A percentile compares a stretch with the other conserved stretches of the same genome.
phyloP scores from a whole-genome alignment of 2,113 vertebrate genomes.

The Suncus etruscus region DNA sequence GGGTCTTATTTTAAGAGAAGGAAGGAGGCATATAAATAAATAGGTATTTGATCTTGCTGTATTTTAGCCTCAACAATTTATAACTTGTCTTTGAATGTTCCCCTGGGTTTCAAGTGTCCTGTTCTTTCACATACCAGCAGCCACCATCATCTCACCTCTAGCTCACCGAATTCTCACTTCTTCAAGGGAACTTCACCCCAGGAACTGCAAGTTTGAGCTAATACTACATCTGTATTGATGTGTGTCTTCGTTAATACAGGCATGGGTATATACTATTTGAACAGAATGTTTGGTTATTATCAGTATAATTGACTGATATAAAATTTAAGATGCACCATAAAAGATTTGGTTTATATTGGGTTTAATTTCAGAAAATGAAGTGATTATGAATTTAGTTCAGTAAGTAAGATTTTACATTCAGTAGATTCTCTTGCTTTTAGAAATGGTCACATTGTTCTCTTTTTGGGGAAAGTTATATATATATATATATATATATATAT shows the following conservation, averaged over 20 bases:
- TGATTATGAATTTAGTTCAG: background rate
- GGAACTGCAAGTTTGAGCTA: background rate
- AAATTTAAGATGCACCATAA: background rate
- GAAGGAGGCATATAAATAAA: background rate
- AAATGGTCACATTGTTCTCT: background rate
- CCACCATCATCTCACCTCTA: background rate
- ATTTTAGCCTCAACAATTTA: background rate
- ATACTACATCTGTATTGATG: fast-evolving
- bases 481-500: no score
- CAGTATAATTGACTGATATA: background rate
- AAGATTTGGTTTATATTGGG: background rate
- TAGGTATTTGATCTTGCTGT: background rate
- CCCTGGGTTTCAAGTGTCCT: background rate
- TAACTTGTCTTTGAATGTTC: background rate
- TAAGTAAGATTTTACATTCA: background rate
- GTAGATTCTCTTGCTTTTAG: background rate
- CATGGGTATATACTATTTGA: background rate
- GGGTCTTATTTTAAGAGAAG: background rate
- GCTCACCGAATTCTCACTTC: background rate
- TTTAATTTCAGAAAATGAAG: background rate
- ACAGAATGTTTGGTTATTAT: background rate
- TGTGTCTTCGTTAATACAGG: no score
- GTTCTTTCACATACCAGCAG: background rate
- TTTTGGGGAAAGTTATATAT: no score
- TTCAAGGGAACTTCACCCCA: background rate